Evolutionary conservation across 2,797 vertebrate species (phyloP), one percentile per base, ranked within the genome.

Genomic region (Hapalemur alaotrensis): DNA sequence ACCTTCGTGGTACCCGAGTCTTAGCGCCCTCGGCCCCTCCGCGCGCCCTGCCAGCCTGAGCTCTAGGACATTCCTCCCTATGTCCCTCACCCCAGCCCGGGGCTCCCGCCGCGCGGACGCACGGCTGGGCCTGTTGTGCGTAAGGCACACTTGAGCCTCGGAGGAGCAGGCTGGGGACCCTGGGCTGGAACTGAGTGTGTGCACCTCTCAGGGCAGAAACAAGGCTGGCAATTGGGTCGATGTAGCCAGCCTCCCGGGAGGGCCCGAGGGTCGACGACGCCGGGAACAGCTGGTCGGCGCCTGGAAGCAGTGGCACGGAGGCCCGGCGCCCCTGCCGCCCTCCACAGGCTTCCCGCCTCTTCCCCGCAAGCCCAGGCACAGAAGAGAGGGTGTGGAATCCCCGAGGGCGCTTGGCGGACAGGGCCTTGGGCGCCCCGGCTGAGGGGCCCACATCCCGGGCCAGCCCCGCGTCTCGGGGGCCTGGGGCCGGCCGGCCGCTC

Each of bases 311-410:
- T 13, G 46, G 35, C 41, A 7, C 2, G 12, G 38, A 14, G 48
- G 52, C 41, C 6, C 23, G 30, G 15, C 7, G 43, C 54, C 67
- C 25, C 23, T 69, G 52, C 13, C 67, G 6, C 1, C 1, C 43
- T 57, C 17, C n/a, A 0, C 30, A 17, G 38, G 35, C 81, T 46
- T 80, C 65, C 87, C 17, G 48, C 9, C 41, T 23, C n/a, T 70
- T 13, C 61, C 80, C 70, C 9, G 10, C 15, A 20, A 28, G 67
- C 3, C 25, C 28, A 7, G 13, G 35, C n/a, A 20, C 28, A 30
- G 25, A 41, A 41, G 79, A 93, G 30, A 94, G 57, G 83, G 15
- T 57, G 73, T 78, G 87, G 90, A 92, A 76, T 41, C 17, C 72
- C 30, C 2, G 5, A 52, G 32, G 38, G 30, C 25, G 1, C 73